These are phyloP conservation scores for Scrobipalpa atriplicella DNA, from an alignment of 2,888 invertebrate genomes.

Conservation along the genomic window DNA sequence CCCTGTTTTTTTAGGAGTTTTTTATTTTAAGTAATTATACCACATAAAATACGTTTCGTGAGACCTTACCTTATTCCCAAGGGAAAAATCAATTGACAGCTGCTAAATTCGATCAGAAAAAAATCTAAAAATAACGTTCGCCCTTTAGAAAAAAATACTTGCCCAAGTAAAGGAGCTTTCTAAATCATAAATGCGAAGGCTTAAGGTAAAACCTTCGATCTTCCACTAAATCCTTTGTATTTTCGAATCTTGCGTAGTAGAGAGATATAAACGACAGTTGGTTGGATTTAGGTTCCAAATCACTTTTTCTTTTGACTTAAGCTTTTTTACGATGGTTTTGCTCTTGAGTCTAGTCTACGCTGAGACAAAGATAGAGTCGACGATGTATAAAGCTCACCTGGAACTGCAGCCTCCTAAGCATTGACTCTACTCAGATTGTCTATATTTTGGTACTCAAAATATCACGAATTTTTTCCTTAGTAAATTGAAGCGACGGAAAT, in stretches of 20 bases:
- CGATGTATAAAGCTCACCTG: no score
- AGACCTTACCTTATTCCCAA: no score
- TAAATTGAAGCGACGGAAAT: no score
- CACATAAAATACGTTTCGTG: no score
- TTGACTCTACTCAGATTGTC: no score
- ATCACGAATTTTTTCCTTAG: no score
- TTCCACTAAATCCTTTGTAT: conserved; percentile 18
- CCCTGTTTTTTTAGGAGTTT: no score
- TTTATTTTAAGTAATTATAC: no score
- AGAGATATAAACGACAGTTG: conserved; percentile 45
- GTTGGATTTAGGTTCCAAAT: conserved; percentile 42
- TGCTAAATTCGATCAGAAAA: neutral
- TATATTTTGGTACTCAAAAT: no score
- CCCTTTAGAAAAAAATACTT: neutral
- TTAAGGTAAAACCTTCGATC: conserved; percentile 17
- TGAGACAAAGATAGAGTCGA: no score
- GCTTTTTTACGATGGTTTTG: neutral
- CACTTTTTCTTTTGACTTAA: conserved; percentile 41
- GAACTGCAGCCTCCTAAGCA: no score
- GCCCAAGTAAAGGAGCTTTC: conserved; percentile 33
- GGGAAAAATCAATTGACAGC: neutral
- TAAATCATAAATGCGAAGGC: conserved; percentile 42
- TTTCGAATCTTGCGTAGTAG: conserved; percentile 28
- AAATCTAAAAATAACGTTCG: neutral
- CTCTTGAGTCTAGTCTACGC: no score